phyloP scores from a whole-genome alignment of 2,113 vertebrate species.

The Plestiodon gilberti region DNA sequence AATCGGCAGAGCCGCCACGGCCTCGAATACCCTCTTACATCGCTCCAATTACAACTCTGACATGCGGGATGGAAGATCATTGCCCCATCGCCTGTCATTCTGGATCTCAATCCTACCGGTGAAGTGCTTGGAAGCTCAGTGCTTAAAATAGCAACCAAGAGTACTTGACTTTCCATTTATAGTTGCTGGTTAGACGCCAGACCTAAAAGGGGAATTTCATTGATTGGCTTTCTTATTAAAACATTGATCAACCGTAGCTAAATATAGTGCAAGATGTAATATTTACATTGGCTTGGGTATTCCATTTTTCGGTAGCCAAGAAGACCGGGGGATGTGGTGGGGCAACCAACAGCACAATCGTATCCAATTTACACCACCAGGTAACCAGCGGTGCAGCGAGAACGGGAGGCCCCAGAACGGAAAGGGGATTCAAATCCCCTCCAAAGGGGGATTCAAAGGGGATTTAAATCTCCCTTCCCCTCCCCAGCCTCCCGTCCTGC shows the following conservation, averaged over 20 bases:
- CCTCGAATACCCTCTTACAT: background rate
- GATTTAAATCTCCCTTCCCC: too few species aligned
- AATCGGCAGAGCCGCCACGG: background rate
- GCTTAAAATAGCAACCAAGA: background rate
- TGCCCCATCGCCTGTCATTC: background rate
- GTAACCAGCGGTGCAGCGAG: too few species aligned
- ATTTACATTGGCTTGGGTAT: constrained; percentile 2
- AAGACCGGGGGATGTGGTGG: background rate
- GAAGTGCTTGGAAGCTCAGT: background rate
- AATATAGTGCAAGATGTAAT: constrained; percentile 1
- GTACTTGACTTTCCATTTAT: constrained; percentile 8
- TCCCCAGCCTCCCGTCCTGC: too few species aligned
- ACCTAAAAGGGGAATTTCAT: background rate
- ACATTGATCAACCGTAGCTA: background rate
- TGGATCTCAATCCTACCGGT: background rate
- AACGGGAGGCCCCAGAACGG: too few species aligned
- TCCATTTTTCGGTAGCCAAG: background rate
- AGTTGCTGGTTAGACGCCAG: background rate
- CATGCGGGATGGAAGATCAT: background rate
- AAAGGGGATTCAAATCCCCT: too few species aligned
- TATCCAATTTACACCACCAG: too few species aligned
- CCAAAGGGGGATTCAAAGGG: too few species aligned
- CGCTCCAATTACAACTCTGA: background rate
- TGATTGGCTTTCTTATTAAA: background rate
- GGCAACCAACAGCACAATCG: too few species aligned